Base-by-base conservation (phyloP, 1,140 invertebrate species). In the Galendromus occidentalis region DNA sequence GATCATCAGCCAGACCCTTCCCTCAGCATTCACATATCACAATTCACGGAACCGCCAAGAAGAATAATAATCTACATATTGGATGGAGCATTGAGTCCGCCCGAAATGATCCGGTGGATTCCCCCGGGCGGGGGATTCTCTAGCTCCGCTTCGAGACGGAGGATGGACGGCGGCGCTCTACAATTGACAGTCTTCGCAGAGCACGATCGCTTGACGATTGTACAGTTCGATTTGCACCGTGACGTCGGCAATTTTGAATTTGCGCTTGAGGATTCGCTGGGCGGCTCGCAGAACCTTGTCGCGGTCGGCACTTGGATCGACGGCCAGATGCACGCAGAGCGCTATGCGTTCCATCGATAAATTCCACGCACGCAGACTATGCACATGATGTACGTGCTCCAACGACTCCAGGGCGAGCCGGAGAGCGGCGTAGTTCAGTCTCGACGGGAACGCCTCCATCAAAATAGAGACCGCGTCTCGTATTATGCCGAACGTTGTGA, bases 361-460 rank as follows among this genome's bases (percentile, higher is more conserved):
- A 7, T 91, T 91, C 94, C 93, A 98, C 73, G 97, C 90, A 71
- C 92, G 80, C 47, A 98, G 80, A 79, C 97, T 95, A 75, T 98
- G 94, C 7, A 97, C 86, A 71, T 88, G 84, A 29, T 86, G 80
- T 2, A 98, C 92, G n/a, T 91, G 91, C 25, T 86, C 12, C 22
- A 59, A 14, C 25, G 51, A 25, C 51, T 59, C 51, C 25, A 59
- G 51, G 51, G 25, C 51, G 22, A 59, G 51, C 9, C 51, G n/a
- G 14, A 59, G n/a, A 17, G 51, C 51, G 17, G 51, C 51, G 33
- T 59, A 59, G 22, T 59, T 59, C 20, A 59, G 51, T 33, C 25
- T 59, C 25, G 25, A 33, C 14, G 51, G 51, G 20, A 59, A 59
- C 12, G 51, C 51, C 76, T 91, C 87, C 80, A 91, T 81, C 25